Evolutionary conservation across 2,113 vertebrate species (phyloP).

Genomic region (Corythornis madagascariensis): DNA sequence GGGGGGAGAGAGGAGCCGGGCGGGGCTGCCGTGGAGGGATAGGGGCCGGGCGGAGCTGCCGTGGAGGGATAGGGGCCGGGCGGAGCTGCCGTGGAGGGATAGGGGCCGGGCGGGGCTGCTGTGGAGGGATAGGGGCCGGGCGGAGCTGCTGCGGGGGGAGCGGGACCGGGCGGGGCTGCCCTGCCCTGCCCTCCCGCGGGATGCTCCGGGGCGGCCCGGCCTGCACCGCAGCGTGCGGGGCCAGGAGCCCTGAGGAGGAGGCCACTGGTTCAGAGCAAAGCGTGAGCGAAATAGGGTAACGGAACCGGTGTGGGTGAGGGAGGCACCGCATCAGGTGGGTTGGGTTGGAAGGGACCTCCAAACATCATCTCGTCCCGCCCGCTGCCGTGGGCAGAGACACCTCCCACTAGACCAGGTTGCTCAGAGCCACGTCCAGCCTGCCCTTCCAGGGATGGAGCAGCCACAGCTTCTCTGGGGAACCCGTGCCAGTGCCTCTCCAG

Average conservation of each 20-base stretch:
- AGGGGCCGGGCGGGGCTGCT: too few relatives aligned
- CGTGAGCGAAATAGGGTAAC: accelerated
- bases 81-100: background rate
- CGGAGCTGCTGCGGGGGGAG: background rate
- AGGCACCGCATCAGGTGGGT: background rate
- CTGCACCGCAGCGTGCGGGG: background rate
- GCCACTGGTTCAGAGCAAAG: background rate
- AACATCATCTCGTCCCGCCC: accelerated
- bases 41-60: background rate
- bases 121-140: too few relatives aligned
- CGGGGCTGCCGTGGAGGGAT: too few relatives aligned
- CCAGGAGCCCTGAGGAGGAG: background rate
- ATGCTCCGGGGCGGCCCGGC: background rate
- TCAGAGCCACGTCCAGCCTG: accelerated
- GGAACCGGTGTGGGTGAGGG: accelerated
- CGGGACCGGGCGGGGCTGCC: too few relatives aligned
- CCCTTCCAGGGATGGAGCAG: background rate
- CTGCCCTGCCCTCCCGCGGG: background rate
- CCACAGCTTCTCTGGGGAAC: accelerated
- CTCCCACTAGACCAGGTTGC: accelerated
- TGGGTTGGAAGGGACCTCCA: background rate
- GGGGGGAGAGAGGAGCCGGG: background rate
- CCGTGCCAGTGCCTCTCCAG: background rate
- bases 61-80: background rate
- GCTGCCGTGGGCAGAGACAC: background rate